A percentile compares a stretch with the other conserved stretches of the same genome.
Evolutionary conservation across 2,113 vertebrate genomes (phyloP).

Genomic region (Chitala chitala): DNA sequence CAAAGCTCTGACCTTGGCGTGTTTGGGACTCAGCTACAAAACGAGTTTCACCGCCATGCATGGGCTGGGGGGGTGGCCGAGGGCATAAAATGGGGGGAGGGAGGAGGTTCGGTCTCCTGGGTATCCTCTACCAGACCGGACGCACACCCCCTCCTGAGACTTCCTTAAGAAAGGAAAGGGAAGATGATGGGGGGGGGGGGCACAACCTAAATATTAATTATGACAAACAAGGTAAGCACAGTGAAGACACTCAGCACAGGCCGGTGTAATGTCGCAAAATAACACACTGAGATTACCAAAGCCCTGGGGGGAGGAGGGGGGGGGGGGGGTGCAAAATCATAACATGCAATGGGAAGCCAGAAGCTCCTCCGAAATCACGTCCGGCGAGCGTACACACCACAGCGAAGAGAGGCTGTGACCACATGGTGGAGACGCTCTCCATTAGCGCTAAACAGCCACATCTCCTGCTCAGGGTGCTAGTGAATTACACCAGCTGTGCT

Average conservation of each 20-base stretch:
- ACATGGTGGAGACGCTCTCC: too few species aligned
- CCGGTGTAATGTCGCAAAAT: background rate
- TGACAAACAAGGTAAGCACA: background rate
- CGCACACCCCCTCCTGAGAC: background rate
- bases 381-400: too few species aligned
- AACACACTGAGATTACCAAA: background rate
- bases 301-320: background rate
- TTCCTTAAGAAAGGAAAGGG: background rate
- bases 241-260: background rate
- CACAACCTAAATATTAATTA: background rate
- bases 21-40: slow-evolving; percentile 29
- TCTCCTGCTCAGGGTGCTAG: too few species aligned
- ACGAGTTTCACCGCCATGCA: slow-evolving; percentile 31
- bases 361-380: background rate
- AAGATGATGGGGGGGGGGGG: too few species aligned
- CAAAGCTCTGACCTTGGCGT: slow-evolving; percentile 41
- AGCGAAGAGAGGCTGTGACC: too few species aligned
- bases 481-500: too few species aligned
- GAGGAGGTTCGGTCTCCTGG: slow-evolving; percentile 31
- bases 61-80: slow-evolving; percentile 11
- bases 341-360: background rate
- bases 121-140: background rate
- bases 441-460: too few species aligned
- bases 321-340: too few species aligned
- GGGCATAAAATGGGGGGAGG: slow-evolving; percentile 22